Base-by-base conservation (phyloP, 2,113 vertebrate genomes). In the Phrynosoma platyrhinos region DNA sequence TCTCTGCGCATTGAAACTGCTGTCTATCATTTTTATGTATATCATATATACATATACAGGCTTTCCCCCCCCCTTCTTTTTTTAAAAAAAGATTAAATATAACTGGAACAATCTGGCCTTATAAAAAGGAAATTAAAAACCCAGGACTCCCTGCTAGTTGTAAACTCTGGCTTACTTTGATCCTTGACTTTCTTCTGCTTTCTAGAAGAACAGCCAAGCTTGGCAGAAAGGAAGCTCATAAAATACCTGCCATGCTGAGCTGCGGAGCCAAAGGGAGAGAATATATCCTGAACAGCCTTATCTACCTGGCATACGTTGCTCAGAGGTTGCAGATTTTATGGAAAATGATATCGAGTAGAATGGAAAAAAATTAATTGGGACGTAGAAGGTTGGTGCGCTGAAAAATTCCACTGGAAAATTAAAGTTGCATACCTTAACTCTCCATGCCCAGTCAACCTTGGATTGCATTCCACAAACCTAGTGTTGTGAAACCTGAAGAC, bases 71-170 rank as follows among this genome's bases (percentile, higher is more conserved):
- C 36, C 66, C 64, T 47, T 47, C 7, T 47, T 47, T 47, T 47
- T 47, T 83, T 58, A 82, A 68, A 84, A 75, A 64, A 88, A 68
- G 64, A 80, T 77, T 89, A 47, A 91, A 75, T 42, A 82, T 23
- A 80, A 83, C 21, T 52, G 79, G 80, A 87, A 82, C 53, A 87
- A 75, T 81, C 55, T 79, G 74, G 69, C 47, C 66, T 47, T 14
- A 89, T 87, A 69, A 14, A 90, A 87, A 90, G 92, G 91, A 95
- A 93, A 92, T 90, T 76, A 93, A 88, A 90, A 13, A 53, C 68
- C 75, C 0, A 64, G 68, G 89, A 36, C 52, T 0, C 1, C 30
- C 66, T 71, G 3, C 42, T 27, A 52, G 10, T 87, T 78, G 81
- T 64, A 85, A 53, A 2, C 1, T 5, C 25, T 2, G 14, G 55